Evolutionary conservation across 2,888 invertebrate species (phyloP), one percentile per base, ranked within the genome.

Genomic region (Heliothis peltigera): DNA sequence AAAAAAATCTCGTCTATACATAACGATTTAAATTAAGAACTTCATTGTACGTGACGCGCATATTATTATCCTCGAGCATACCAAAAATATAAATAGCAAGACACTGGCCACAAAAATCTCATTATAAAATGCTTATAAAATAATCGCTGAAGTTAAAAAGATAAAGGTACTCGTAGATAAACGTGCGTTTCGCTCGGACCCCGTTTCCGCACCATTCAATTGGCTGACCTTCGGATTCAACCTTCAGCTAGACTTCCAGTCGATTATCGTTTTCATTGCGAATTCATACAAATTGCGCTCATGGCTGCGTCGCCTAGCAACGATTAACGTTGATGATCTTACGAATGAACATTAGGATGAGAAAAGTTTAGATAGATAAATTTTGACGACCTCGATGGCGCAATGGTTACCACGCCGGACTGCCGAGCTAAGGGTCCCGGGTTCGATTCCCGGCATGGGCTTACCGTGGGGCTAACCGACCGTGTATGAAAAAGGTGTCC

Each of bases 131-230:
- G 6, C 39, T 47, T 46, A 8, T 21, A 19, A 48, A 32, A 42
- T n/a, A 17, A 65, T 32, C 44, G 1, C 42, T 59, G 18, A 62
- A 55, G n/a, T 55, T 42, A 12, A 49, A 39, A 35, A 57, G 8
- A 54, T 63, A 59, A 53, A 67, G 60, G 42, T 44, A 43, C 15
- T 35, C n/a, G 56, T 51, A 73, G 57, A 64, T 49, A 60, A 54
- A 69, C 57, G 59, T 63, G 48, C 42, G 56, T 60, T 67, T 74
- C 22, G 25, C 46, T 74, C 28, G 49, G 39, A 58, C 56, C 59
- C 10, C 63, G 43, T 76, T 78, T 79, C 79, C 76, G 76, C 67
- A 46, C 63, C 57, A 64, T 75, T 73, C 77, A 76, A 61, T 52
- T 56, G 58, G 42, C 52, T 69, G 77, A 65, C 79, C 78, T 79